Evolutionary conservation across 2,888 invertebrate species (phyloP), one percentile per base, ranked within the genome.

Genomic region (Malacosoma neustria): DNA sequence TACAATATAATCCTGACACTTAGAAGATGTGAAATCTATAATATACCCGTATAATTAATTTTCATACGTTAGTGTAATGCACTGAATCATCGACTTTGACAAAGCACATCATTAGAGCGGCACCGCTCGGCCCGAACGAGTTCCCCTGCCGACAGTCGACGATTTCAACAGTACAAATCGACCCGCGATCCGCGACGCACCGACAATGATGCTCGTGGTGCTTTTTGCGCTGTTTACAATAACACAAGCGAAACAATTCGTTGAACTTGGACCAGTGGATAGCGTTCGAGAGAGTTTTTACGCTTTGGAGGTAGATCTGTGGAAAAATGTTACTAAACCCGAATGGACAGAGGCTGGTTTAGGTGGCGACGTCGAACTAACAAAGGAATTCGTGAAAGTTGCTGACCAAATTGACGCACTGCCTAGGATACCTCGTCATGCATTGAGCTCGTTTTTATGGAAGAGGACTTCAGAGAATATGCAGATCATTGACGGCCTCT

Each of bases 401-500:
- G 88, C 89, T 43, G 85, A 89, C 43, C 61, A 65, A 13, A 51
- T 91, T 12, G 82, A 88, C 36, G 45, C 56, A 30, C 51, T 76
- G 33, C 72, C 74, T 35, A 50, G 50, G 37, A 43, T 64, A 15
- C 65, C 64, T 35, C 57, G 72, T 14, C 64, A 72, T 7, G 55
- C 65, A 14, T 41, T 77, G 14, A 51, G 61, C 14, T 61, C 89
- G 4, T 92, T 91, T 88, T 71, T 90, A 42, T 93, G 93, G 91
- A 86, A 79, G 29, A 79, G 88, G 37, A 80, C 90, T 1, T 82
- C 89, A 40, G 81, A 87, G 22, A 90, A 91, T 59, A 62, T 92
- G 51, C 75, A 87, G 33, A 72, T 87, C 11, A 81, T 94, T 15
- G 89, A 91, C 43, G 89, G 89, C 0, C 67, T 92, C 36, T 94